These are phyloP conservation scores for Mamestra configurata DNA, from an alignment of 1,140 invertebrate genomes.

Conservation along the genomic window DNA sequence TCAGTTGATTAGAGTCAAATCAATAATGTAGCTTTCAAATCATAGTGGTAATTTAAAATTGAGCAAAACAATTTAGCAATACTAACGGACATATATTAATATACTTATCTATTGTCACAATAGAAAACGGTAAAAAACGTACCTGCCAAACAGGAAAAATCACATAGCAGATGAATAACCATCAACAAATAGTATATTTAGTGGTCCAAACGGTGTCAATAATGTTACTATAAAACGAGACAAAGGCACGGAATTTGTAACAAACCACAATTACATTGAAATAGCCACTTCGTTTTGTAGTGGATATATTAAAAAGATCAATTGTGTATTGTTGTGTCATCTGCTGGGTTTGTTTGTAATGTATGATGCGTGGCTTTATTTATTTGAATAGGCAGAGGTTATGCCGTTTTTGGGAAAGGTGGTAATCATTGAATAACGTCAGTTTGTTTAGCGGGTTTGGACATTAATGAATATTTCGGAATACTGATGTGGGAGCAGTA, in stretches of 20 bases:
- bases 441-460: not conserved
- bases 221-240: constrained; percentile 18
- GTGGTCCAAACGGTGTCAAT: constrained; percentile 3
- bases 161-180: constrained; percentile 6
- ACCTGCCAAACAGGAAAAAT: constrained; percentile 4
- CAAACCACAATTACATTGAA: constrained; percentile 31
- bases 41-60: not conserved
- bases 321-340: constrained; percentile 27
- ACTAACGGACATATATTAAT: too few relatives aligned
- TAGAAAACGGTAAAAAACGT: not conserved
- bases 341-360: not conserved
- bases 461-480: not conserved
- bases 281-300: not conserved
- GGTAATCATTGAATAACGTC: not conserved
- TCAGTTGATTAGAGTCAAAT: too few relatives aligned
- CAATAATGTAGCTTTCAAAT: too few relatives aligned
- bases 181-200: constrained; percentile 31
- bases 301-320: constrained; percentile 26
- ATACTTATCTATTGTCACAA: not conserved
- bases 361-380: constrained; percentile 1
- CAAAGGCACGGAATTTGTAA: constrained; percentile 29
- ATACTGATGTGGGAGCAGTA: not conserved
- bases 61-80: not conserved
- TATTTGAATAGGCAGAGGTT: not conserved
- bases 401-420: constrained; percentile 6